Percentiles rank a stretch among this genome's conserved stretches.
Evolutionary conservation across 2,888 invertebrate genomes (phyloP).

Genomic region (Auanema sp.): DNA sequence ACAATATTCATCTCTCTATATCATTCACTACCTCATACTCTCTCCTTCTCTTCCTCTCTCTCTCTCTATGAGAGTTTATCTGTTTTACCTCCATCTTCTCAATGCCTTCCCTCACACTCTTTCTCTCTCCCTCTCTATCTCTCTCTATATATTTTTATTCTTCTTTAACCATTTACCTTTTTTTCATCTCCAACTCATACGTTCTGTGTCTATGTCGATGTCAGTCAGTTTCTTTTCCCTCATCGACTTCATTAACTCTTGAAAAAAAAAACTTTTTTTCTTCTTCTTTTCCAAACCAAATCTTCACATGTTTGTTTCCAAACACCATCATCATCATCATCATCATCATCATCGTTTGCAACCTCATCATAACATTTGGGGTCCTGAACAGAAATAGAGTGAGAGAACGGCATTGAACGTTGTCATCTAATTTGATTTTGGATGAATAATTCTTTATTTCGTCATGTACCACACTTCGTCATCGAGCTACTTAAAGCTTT

Average conservation of each 20-base stretch:
- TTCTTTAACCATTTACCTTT: conserved; percentile 1
- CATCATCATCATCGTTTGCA: not conserved
- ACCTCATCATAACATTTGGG: conserved; percentile 2
- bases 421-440: too few species aligned
- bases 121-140: not conserved
- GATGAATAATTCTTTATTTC: too few species aligned
- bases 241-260: conserved; percentile 5
- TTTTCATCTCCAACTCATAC: not conserved
- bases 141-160: conserved; percentile 8
- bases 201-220: not conserved
- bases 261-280: not conserved
- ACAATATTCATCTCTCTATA: conserved; percentile 1
- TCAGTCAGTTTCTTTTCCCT: not conserved
- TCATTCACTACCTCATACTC: not conserved
- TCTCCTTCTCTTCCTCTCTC: conserved; percentile 5
- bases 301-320: not conserved
- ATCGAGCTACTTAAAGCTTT: too few species aligned
- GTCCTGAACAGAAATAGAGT: too few species aligned
- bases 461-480: too few species aligned
- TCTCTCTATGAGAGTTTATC: conserved; percentile 5
- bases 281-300: not conserved
- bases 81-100: not conserved
- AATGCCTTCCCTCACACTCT: not conserved
- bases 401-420: not conserved
- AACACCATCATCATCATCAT: too few species aligned